Base-by-base conservation (phyloP, 2,113 vertebrate species). In the Trematocara nigrifrons region DNA sequence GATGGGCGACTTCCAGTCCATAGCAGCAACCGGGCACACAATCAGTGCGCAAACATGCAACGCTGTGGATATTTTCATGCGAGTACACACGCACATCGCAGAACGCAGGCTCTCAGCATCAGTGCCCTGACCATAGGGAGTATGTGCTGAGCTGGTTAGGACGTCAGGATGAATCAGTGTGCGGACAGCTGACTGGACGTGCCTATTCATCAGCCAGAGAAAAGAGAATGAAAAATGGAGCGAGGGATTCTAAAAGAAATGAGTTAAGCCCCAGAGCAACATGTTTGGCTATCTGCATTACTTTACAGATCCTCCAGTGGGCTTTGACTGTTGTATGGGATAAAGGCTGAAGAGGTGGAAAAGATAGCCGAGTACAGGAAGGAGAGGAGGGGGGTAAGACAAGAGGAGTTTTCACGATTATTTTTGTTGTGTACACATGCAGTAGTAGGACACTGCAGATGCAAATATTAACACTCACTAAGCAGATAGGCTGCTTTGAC, bases 71-170 rank as follows among this genome's bases (percentile, higher is more conserved):
- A 87, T 90, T 91, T 84, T 86, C 85, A 77, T 59, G 74, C 51
- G 45, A 53, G 42, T 29, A 49, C 59, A 82, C 83, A 82, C 76
- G 88, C 84, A 90, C 90, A 89, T 47, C 83, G 77, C 89, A 88
- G 81, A 89, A 87, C 93, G 85, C 64, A 87, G 83, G 90, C 95
- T 92, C 90, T 92, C 92, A 95, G 91, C 93, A 94, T 92, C 91
- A 94, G 93, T 86, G 90, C 87, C 91, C 94, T 93, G 95, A 94
- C 95, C 95, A 93, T 94, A 95, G 96, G 95, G 94, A 93, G 94
- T 96, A 96, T 96, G 94, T 96, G 96, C 96, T 96, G 96, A 96
- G 96, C 95, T 96, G 94, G 96, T 96, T 89, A 89, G 95, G 95
- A 95, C 87, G 95, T 96, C 96, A 96, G 95, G 93, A 94, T 95